Percentiles rank a stretch among this genome's conserved stretches.
Evolutionary conservation across 2,797 vertebrate genomes (phyloP).

Genomic region (Ambastaia sidthimunki): DNA sequence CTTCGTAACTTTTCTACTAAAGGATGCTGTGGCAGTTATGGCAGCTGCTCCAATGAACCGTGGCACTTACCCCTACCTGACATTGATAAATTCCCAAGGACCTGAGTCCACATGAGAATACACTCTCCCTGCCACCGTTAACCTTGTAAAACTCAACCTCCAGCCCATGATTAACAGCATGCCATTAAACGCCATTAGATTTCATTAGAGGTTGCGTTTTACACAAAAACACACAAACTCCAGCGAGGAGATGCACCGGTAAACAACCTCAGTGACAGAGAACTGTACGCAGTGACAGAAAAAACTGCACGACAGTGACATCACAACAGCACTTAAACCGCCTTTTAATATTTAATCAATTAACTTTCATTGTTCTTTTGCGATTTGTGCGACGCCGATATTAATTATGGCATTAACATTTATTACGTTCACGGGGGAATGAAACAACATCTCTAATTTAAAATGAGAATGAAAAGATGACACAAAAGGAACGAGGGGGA

Average conservation of each 20-base stretch:
- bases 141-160: slow-evolving; percentile 72
- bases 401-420: slow-evolving; percentile 36
- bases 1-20: slow-evolving; percentile 18
- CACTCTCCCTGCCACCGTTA: slow-evolving; percentile 65
- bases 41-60: slow-evolving; percentile 35
- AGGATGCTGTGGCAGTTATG: slow-evolving; percentile 15
- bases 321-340: slow-evolving; percentile 8
- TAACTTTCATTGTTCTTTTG: slow-evolving; percentile 38
- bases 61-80: slow-evolving; percentile 58
- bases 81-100: slow-evolving; percentile 72
- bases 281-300: not conserved
- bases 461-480: slow-evolving; percentile 37
- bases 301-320: not conserved
- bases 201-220: slow-evolving; percentile 50
- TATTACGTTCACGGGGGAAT: slow-evolving; percentile 32
- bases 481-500: slow-evolving; percentile 31
- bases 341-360: slow-evolving; percentile 44
- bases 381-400: slow-evolving; percentile 1
- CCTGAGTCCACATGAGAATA: slow-evolving; percentile 64
- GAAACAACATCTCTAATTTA: slow-evolving; percentile 54
- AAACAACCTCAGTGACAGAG: not conserved
- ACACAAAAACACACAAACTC: slow-evolving; percentile 55
- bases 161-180: slow-evolving; percentile 71
- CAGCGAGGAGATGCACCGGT: not conserved
- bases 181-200: slow-evolving; percentile 72